phyloP scores from a whole-genome alignment of 2,113 vertebrate genomes.

The Spilogale gracilis region DNA sequence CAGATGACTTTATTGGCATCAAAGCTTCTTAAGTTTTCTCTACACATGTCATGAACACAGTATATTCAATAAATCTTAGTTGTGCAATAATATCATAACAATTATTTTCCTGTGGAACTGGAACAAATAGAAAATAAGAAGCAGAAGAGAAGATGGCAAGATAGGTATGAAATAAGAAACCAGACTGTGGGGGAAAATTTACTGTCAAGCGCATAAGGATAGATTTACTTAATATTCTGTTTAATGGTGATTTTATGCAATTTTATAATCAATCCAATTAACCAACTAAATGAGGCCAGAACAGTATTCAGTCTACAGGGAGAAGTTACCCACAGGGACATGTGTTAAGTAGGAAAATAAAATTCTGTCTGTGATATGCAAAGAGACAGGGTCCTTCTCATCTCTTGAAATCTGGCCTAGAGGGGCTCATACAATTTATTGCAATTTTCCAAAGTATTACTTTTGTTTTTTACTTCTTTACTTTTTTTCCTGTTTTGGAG shows the following conservation, averaged over 20 bases:
- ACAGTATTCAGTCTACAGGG: neutral
- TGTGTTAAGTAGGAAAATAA: slow-evolving; percentile 47
- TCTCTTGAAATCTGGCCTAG: neutral
- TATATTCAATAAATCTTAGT: slow-evolving; percentile 44
- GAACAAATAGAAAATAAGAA: slow-evolving; percentile 17
- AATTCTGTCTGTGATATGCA: neutral
- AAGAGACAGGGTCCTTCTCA: neutral
- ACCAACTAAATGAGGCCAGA: slow-evolving; percentile 36
- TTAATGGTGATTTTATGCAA: slow-evolving; percentile 48
- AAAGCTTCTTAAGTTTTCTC: slow-evolving; percentile 51
- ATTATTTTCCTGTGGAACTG: neutral
- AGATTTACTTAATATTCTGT: slow-evolving; percentile 54
- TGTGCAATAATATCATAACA: neutral
- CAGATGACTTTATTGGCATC: neutral
- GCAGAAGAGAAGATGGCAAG: neutral
- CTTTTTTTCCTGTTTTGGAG: neutral
- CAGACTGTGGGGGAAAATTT: neutral
- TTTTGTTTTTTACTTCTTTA: slow-evolving; percentile 29
- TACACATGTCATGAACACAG: neutral
- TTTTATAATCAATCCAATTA: slow-evolving; percentile 58
- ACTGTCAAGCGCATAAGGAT: neutral
- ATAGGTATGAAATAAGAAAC: neutral
- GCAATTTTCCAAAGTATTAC: neutral
- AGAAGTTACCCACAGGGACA: neutral
- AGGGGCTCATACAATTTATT: neutral